Percentiles rank a stretch among this genome's conserved stretches.
Conservation (phyloP, 2,888 invertebrate genomes). For the Lobophora halterata region DNA sequence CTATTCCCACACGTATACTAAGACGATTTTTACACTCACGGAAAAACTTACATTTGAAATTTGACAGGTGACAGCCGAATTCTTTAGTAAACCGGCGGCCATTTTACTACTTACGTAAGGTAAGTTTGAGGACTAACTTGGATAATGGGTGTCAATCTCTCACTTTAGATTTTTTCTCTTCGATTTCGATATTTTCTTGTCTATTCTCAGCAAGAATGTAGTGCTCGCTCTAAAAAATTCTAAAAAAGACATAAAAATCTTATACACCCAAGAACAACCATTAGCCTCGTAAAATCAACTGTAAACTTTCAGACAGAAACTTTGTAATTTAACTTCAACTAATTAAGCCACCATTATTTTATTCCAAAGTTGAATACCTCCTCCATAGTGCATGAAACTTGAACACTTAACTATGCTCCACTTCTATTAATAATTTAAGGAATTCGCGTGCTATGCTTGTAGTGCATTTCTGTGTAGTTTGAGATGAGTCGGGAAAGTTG, state of each 20-base stretch:
- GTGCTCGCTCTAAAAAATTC: constrained; percentile 1
- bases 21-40: too few relatives aligned
- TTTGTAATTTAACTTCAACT: constrained; percentile 43
- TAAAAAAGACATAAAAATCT: constrained; percentile 15
- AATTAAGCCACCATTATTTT: constrained; percentile 41
- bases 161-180: too few relatives aligned
- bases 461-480: constrained; percentile 43
- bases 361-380: constrained; percentile 38
- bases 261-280: constrained; percentile 13
- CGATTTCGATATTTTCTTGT: too few relatives aligned
- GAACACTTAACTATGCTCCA: constrained; percentile 32
- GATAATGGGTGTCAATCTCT: too few relatives aligned
- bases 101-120: too few relatives aligned
- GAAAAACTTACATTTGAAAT: too few relatives aligned
- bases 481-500: constrained; percentile 16
- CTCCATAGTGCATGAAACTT: constrained; percentile 42
- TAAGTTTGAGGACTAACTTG: too few relatives aligned
- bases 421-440: constrained; percentile 49
- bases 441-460: constrained; percentile 46
- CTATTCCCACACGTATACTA: too few relatives aligned
- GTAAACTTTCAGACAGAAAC: constrained; percentile 31
- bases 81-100: too few relatives aligned
- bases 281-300: constrained; percentile 23
- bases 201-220: constrained; percentile 10
- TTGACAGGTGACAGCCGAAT: too few relatives aligned